Conservation (phyloP, 2,113 vertebrate genomes). For the Lepisosteus osseus region DNA sequence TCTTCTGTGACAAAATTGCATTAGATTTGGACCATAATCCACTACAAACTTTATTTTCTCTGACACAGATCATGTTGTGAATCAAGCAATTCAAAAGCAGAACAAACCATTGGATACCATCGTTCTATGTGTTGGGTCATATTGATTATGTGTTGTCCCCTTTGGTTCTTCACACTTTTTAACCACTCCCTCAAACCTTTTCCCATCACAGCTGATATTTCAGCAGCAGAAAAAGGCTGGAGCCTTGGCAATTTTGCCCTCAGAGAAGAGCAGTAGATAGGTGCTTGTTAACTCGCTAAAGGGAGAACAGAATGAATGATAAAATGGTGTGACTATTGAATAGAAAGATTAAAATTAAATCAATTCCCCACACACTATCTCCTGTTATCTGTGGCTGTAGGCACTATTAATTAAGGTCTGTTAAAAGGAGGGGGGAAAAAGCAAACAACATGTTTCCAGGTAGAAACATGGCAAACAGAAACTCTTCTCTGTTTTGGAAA, state of each 20-base stretch:
- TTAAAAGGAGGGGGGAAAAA: not conserved
- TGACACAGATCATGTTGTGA: slow-evolving; percentile 11
- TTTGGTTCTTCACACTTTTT: slow-evolving; percentile 24
- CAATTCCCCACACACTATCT: not conserved
- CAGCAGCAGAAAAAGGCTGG: not conserved
- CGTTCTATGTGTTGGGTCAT: slow-evolving; percentile 34
- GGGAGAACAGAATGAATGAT: not conserved
- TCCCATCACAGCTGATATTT: slow-evolving; percentile 9
- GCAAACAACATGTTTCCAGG: no score
- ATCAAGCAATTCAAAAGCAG: not conserved
- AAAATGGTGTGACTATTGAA: not conserved
- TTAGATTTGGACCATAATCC: no score
- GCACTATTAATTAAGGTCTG: slow-evolving; percentile 3
- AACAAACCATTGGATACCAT: slow-evolving; percentile 38
- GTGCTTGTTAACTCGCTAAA: not conserved
- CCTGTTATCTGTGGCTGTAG: not conserved
- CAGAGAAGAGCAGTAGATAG: not conserved
- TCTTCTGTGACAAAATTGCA: not conserved
- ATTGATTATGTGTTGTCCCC: slow-evolving; percentile 50
- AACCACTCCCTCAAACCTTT: slow-evolving; percentile 33
- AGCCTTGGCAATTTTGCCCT: slow-evolving; percentile 21
- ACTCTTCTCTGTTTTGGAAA: no score
- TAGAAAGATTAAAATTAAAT: slow-evolving; percentile 16
- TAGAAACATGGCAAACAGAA: no score
- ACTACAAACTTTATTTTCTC: not conserved